Base-by-base conservation (phyloP, 2,888 invertebrate genomes). In the Noctua pronuba region DNA sequence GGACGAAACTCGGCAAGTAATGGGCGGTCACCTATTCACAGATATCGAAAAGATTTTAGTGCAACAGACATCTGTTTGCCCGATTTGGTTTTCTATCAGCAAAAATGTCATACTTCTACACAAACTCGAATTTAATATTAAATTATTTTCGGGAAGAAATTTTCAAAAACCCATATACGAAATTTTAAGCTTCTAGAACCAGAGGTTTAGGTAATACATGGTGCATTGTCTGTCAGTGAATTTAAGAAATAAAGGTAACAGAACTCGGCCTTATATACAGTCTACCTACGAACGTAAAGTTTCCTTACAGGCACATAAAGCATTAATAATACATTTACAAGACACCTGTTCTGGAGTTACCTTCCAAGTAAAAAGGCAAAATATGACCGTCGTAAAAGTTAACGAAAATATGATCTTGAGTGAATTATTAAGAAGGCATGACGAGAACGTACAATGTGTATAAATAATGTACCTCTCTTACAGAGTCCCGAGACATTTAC, bases 311-410 rank as follows among this genome's bases (percentile, higher is more conserved):
- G 24, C 5, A 38, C 16, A 35, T 35, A 69, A 52, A 24, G 4
- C 18, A 75, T 70, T 31, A 60, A 69, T 52, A 77, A 77, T 1
- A 55, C 10, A 77, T 1, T 55, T 18, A 64, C n/a, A 24, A 82
- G 55, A 66, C 55, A 65, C 44, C 41, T 60, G 28, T 60, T 46
- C 52, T 38, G 18, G 10, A 64, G 16, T 62, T 55, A 75, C 66
- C 46, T 64, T 58, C 46, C 2, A 76, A 72, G 64, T 69, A 64
- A 72, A 58, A 60, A 49, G 46, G 31, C 18, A 73, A 70, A 82
- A 77, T 74, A 78, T 77, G 46, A 62, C 28, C 24, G 71, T 60
- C 74, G n/a, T 83, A 73, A 67, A 79, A 70, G 21, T 35, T 16
- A 41, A 70, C n/a, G 21, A 64, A 77, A 74, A 72, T 72, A 72